These are phyloP conservation scores for Empis livida DNA, from an alignment of 2,888 invertebrate species.

Conservation along the genomic window DNA sequence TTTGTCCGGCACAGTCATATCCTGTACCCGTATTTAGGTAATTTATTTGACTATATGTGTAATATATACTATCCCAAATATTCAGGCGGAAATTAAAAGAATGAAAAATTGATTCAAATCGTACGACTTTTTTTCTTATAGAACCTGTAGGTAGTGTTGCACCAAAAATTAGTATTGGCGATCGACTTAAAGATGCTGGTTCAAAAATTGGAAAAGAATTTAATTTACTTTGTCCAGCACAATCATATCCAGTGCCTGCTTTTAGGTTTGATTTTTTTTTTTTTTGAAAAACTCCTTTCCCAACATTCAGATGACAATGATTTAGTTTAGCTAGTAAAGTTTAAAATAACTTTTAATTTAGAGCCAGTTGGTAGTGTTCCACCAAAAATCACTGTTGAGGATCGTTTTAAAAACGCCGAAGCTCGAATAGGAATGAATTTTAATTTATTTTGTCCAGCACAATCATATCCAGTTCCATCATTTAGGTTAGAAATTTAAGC, in stretches of 20 bases:
- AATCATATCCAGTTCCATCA: constrained; percentile 50
- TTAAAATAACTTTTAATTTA: constrained; percentile 12
- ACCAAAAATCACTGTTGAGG: constrained; percentile 43
- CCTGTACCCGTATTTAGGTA: constrained; percentile 55
- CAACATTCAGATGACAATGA: constrained; percentile 2
- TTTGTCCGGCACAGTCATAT: constrained; percentile 56
- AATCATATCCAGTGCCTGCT: constrained; percentile 51
- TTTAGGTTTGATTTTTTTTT: constrained; percentile 42
- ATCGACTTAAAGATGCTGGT: constrained; percentile 46
- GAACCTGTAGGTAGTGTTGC: constrained; percentile 45
- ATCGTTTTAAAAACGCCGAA: constrained; percentile 32
- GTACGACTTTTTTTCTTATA: too few relatives aligned
- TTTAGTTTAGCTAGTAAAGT: not conserved
- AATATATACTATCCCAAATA: too few relatives aligned
- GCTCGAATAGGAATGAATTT: constrained; percentile 31
- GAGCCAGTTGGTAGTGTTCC: constrained; percentile 48
- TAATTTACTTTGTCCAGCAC: constrained; percentile 60
- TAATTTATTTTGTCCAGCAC: constrained; percentile 57
- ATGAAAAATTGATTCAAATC: too few relatives aligned
- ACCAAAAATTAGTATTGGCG: constrained; percentile 42
- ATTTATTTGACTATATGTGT: too few relatives aligned
- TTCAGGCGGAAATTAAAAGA: too few relatives aligned
- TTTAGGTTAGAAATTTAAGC: constrained; percentile 36
- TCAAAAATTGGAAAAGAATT: constrained; percentile 35
- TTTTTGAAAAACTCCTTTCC: constrained; percentile 15